A percentile compares a stretch with the other conserved stretches of the same genome.
These are phyloP conservation scores for Bacillus rossius DNA, from an alignment of 1,140 invertebrate genomes.

Conservation along the genomic window DNA sequence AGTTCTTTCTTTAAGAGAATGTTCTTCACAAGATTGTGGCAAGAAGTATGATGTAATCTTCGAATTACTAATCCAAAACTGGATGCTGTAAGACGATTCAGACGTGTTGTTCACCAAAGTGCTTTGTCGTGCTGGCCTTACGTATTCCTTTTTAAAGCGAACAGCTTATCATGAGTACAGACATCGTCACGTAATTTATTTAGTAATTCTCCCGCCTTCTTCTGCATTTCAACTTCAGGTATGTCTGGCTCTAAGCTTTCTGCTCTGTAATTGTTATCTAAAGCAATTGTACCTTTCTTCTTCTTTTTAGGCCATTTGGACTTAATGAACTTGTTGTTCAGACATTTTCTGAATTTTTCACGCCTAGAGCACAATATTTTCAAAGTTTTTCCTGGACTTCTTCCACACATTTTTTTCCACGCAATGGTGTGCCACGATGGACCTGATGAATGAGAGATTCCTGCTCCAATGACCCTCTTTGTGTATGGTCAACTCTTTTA, in stretches of 20 bases:
- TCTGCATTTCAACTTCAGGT: not conserved
- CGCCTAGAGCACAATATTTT: not conserved
- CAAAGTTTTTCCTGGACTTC: slow-evolving; percentile 2
- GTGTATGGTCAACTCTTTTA: not conserved
- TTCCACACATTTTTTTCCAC: slow-evolving; percentile 2
- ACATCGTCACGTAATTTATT: not conserved
- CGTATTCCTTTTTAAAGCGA: not conserved
- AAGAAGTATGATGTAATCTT: not conserved
- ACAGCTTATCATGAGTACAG: not conserved
- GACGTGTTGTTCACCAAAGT: not conserved
- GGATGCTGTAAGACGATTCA: slow-evolving; percentile 3
- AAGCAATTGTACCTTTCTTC: not conserved
- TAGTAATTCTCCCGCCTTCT: not conserved
- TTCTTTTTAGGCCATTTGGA: not conserved
- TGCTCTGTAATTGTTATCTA: not conserved
- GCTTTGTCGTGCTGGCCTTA: no score
- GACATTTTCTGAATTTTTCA: not conserved
- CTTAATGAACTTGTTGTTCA: not conserved
- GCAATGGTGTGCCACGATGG: not conserved
- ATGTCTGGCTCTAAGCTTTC: not conserved
- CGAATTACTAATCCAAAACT: not conserved
- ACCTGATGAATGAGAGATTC: not conserved
- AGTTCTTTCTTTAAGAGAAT: not conserved
- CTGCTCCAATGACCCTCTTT: not conserved
- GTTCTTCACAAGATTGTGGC: not conserved